Conservation (phyloP, 2,113 vertebrate species). For the Tragulus kanchil region DNA sequence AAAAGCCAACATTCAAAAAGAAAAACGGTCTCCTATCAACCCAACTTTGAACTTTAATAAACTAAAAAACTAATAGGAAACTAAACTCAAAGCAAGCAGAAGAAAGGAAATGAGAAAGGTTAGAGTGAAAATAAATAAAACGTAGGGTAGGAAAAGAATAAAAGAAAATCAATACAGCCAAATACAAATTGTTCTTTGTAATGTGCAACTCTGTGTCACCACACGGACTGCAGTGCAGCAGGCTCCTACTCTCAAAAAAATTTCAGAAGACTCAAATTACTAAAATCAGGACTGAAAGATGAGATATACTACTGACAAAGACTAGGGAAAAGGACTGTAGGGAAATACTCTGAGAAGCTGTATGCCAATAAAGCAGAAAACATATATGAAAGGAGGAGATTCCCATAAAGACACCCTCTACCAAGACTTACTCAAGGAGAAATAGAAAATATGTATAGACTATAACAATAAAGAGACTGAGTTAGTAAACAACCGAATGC, state of each 20-base stretch:
- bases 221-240: no score
- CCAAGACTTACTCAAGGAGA: not conserved
- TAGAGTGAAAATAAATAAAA: not conserved
- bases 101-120: not conserved
- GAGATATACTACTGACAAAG: not conserved
- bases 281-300: not conserved
- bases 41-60: not conserved
- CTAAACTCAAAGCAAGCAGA: not conserved
- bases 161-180: not conserved
- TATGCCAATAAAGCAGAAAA: not conserved
- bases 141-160: not conserved
- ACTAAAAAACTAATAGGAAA: not conserved
- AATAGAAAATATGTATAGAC: not conserved
- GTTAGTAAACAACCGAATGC: not conserved
- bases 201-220: not conserved
- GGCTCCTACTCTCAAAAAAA: not conserved
- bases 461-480: not conserved
- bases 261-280: not conserved
- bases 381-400: not conserved
- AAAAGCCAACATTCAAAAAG: not conserved
- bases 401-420: not conserved
- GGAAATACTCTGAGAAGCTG: not conserved
- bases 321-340: not conserved
- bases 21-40: not conserved
- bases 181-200: not conserved